Base-by-base conservation (phyloP, 2,888 invertebrate genomes). In the Alloplasta piceator region DNA sequence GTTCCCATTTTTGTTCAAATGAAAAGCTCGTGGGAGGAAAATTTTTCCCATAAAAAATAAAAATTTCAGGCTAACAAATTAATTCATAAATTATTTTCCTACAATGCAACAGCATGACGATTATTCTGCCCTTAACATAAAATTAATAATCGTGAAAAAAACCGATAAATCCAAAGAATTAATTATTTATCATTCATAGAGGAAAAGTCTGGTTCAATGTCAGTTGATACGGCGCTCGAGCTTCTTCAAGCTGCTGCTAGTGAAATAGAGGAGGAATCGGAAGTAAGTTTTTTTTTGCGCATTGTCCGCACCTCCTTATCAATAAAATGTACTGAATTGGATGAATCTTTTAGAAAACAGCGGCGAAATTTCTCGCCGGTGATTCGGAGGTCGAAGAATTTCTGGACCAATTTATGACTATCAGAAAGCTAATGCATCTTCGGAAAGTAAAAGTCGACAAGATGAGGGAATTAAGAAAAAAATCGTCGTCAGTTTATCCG, bases 361-460 rank as follows among this genome's bases (percentile, higher is more conserved):
- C 97, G 0, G 96, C 97, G 87, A 94, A 96, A 84, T 98, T 98
- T 89, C 93, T 98, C 48, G 94, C 95, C 10, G 96, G 95, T 6
- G 95, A 96, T 71, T 93, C 96, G 6, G 93, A 94, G 66, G 92
- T 95, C 0, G 99, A 98, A 16, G 95, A 95, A 80, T 99, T 98
- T 90, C 92, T 98, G 4, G 96, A 97, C 80, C 95, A 96, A 77
- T 99, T 98, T 92, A 94, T 97, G 76, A 94, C 94, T 0, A 94
- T 95, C 81, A 94, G 99, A 60, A 95, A 95, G 87, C 89, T 95
- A 48, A 96, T 97, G 94, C 98, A 98, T 91, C 90, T 96, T 82
- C 94, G 98, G 66, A 96, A 97, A 90, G 96, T 98, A 9, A 99
- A 99, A 93, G 96, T 97, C 0, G 99, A 99, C 84, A 98, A 99